These are phyloP conservation scores for Drosophila ficusphila DNA, from an alignment of 1,140 invertebrate species.

Conservation along the genomic window DNA sequence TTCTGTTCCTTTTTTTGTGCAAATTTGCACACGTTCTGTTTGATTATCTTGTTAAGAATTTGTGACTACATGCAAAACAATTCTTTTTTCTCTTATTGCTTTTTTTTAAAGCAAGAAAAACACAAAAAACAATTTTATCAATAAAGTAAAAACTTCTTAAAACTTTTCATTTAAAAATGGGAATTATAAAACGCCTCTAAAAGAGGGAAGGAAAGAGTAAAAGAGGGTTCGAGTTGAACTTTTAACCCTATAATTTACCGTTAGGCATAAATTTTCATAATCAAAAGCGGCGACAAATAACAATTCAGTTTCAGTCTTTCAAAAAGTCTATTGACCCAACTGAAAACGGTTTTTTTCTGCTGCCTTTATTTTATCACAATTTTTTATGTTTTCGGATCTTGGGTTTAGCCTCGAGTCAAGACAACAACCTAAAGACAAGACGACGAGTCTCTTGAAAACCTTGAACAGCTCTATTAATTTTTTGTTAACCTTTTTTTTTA, in stretches of 20 bases:
- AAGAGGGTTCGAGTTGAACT: neutral
- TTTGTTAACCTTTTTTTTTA: conserved; percentile 24
- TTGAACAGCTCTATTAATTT: conserved; percentile 59
- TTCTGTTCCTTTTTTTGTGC: conserved; percentile 33
- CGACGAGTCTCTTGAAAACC: conserved; percentile 21
- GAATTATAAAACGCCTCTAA: neutral
- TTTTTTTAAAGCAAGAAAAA: no score
- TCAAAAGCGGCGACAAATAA: conserved; percentile 2
- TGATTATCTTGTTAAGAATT: conserved; percentile 49
- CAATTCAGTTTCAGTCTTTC: neutral
- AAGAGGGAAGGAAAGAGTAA: no score
- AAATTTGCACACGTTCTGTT: conserved; percentile 47
- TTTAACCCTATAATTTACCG: conserved; percentile 4
- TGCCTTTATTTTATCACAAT: conserved; percentile 1
- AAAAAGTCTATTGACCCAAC: conserved; percentile 50
- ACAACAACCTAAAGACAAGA: conserved; percentile 28
- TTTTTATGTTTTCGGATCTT: neutral
- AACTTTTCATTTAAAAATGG: no score
- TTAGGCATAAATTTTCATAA: conserved; percentile 36
- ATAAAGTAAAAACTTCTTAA: no score
- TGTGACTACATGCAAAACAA: conserved; percentile 47
- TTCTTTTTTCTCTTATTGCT: conserved; percentile 60
- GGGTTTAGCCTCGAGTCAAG: conserved; percentile 19
- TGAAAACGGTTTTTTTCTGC: conserved; percentile 23
- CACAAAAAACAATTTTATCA: no score